A percentile compares a stretch with the other conserved stretches of the same genome.
Evolutionary conservation across 2,888 invertebrate genomes (phyloP).

Genomic region (Ormyrus thymus): DNA sequence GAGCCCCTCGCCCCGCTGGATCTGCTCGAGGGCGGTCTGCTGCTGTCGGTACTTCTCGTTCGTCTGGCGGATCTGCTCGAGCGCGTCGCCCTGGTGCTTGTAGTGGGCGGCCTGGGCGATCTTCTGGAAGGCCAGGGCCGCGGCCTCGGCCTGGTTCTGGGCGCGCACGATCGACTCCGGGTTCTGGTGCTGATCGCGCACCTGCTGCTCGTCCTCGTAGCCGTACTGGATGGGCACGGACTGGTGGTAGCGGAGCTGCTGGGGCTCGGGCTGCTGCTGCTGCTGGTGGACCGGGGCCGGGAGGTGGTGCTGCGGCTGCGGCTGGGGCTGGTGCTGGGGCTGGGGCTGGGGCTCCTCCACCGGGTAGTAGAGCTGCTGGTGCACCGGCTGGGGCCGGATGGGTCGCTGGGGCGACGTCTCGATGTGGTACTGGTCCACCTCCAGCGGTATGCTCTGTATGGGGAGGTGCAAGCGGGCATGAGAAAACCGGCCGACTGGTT

Average conservation of each 20-base stretch:
- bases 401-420: constrained; percentile 49
- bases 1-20: constrained; percentile 68
- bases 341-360: constrained; percentile 25
- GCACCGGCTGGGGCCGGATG: constrained; percentile 10
- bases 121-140: constrained; percentile 71
- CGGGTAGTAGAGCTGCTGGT: constrained; percentile 36
- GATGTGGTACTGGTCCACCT: constrained; percentile 56
- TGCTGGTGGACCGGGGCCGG: background rate
- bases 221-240: constrained; percentile 59
- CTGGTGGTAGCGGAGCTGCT: constrained; percentile 59
- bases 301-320: constrained; percentile 5
- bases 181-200: constrained; percentile 46
- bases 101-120: constrained; percentile 68
- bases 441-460: constrained; percentile 44
- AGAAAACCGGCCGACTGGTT: constrained; percentile 9
- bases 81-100: constrained; percentile 68
- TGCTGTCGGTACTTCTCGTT: constrained; percentile 67
- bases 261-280: constrained; percentile 30
- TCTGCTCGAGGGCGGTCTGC: constrained; percentile 70
- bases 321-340: constrained; percentile 6
- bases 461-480: background rate
- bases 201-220: constrained; percentile 58
- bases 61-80: constrained; percentile 69
- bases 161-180: constrained; percentile 63
- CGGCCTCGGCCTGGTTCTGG: constrained; percentile 69